Evolutionary conservation across 2,797 vertebrate species (phyloP), one percentile per base, ranked within the genome.

Genomic region (Ctenopoma kingsleyae): DNA sequence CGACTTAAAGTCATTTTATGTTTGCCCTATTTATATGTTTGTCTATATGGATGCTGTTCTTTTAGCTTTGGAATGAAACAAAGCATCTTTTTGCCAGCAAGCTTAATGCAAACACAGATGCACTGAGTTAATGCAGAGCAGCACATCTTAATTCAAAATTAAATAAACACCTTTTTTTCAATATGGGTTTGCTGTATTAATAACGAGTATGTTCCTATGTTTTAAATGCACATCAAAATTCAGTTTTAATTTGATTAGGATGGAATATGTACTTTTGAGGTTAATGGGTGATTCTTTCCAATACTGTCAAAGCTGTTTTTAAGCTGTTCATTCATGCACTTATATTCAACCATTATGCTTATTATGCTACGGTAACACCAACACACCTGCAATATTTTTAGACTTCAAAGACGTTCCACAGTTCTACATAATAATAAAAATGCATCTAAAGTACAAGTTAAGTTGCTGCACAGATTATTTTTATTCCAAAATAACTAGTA

Each of bases 41-140:
- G 53, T 78, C 57, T 53, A 61, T 35, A 60, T 41, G 71, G 43
- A 46, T 53, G 20, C 8, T 36, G 15, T 53, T 38, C 61, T 43
- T 54, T 55, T 22, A 30, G 46, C 52, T 64, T 32, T 32, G 49
- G 30, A 63, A 55, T 65, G 23, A 74, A 69, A 54, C 48, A 23
- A 50, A 57, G 30, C 17, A 6, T 35, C 8, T 25, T 32, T 22
- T 6, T 2, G 12, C 22, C 59, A 64, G 44, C 48, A 52, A 44
- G 40, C 47, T 51, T 40, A 46, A 46, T 44, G 48, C 48, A 81
- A 81, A 75, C 65, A 78, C 70, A 79, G 65, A 38, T 78, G 59
- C 20, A 30, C 55, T 30, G 49, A 67, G 19, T 27, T 38, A 50
- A 61, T 50, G 47, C 64, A 23, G 35, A 50, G 62, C 35, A 65